Percentiles rank a stretch among this genome's conserved stretches.
phyloP scores from a whole-genome alignment of 2,888 invertebrate species.

The Amiota mariae region DNA sequence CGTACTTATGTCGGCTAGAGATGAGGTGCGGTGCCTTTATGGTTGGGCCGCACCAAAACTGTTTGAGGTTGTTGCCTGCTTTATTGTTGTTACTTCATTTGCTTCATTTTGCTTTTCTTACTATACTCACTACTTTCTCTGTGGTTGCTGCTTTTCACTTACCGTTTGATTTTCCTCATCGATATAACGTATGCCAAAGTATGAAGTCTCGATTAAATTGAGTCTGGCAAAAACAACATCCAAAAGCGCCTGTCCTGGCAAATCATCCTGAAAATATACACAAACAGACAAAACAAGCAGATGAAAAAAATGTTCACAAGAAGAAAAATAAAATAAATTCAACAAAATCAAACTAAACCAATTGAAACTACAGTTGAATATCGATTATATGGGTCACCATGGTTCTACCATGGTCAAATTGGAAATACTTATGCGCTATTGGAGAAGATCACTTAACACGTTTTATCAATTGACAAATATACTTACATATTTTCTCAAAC shows the following conservation, averaged over 20 bases:
- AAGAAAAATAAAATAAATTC: constrained; percentile 5
- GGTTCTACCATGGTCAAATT: no score
- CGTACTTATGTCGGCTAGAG: constrained; percentile 35
- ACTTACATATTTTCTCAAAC: no score
- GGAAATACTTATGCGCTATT: no score
- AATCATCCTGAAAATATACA: constrained; percentile 84
- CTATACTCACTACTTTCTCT: neutral
- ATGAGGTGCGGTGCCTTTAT: neutral
- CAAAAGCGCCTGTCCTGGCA: constrained; percentile 89
- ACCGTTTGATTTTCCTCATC: constrained; percentile 96
- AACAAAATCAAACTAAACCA: neutral
- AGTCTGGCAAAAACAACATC: constrained; percentile 94
- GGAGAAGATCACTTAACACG: no score
- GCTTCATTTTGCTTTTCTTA: constrained; percentile 1
- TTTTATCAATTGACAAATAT: no score
- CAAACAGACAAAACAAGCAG: constrained; percentile 47
- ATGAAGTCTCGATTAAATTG: constrained; percentile 95
- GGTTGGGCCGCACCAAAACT: neutral
- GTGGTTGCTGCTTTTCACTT: constrained; percentile 72
- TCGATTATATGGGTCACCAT: no score
- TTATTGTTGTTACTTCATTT: neutral
- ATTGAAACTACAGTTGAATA: neutral
- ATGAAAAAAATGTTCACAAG: constrained; percentile 25
- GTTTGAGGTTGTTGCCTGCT: neutral
- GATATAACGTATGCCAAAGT: constrained; percentile 94